Percentiles rank a stretch among this genome's conserved stretches.
Conservation (phyloP, 1,140 invertebrate genomes). For the Chironomus striatipennis region DNA sequence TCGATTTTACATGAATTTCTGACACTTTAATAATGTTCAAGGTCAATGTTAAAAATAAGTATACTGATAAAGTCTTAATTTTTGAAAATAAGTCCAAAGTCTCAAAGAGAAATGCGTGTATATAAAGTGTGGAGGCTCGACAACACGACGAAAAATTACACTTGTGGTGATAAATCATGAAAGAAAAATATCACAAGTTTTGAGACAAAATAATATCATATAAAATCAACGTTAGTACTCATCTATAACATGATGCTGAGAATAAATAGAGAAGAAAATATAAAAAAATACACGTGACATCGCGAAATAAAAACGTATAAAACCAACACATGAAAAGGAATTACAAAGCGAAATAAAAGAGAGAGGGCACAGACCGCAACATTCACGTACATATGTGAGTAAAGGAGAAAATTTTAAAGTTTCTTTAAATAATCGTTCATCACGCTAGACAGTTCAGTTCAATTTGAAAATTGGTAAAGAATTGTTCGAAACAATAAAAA, state of each 20-base stretch:
- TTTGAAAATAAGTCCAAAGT: too few species aligned
- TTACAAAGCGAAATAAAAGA: not conserved
- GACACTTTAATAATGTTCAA: too few species aligned
- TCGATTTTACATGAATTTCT: too few species aligned
- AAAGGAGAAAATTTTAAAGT: constrained; percentile 20
- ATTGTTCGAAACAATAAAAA: constrained; percentile 1
- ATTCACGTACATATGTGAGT: not conserved
- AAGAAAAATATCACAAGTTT: too few species aligned
- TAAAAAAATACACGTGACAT: not conserved
- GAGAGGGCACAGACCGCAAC: constrained; percentile 18
- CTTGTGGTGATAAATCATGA: too few species aligned
- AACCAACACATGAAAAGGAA: not conserved
- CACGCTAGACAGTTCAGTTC: constrained; percentile 13
- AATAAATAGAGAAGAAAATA: not conserved
- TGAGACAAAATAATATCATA: too few species aligned
- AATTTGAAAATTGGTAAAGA: constrained; percentile 2
- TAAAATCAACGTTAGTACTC: too few species aligned
- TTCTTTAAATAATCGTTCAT: constrained; percentile 19
- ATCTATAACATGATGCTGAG: not conserved
- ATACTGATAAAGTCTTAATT: too few species aligned
- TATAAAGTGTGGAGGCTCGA: too few species aligned
- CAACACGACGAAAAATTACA: too few species aligned
- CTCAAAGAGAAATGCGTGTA: too few species aligned
- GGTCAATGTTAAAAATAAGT: too few species aligned
- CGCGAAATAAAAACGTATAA: constrained; percentile 7